A percentile compares a stretch with the other conserved stretches of the same genome.
phyloP scores from a whole-genome alignment of 2,797 vertebrate genomes.

The Coccyzus lansbergi region DNA sequence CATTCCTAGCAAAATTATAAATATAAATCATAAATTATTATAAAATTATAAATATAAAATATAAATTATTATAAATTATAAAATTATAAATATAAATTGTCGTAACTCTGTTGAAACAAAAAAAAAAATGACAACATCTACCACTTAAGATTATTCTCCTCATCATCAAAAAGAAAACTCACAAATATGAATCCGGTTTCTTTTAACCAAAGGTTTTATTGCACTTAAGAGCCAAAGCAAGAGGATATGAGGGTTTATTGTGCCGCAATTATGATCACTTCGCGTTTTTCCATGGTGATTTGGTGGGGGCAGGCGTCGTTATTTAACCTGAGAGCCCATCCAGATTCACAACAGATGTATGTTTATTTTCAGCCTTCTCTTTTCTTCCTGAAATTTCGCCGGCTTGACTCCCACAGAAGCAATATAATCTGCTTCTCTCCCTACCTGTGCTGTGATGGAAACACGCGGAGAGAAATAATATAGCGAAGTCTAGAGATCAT shows the following conservation, averaged over 20 bases:
- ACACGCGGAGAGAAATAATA: conserved; percentile 16
- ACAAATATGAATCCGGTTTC: conserved; percentile 38
- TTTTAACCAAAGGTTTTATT: conserved; percentile 59
- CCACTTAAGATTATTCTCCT: background rate
- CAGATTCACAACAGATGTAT: conserved; percentile 70
- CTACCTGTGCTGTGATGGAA: conserved; percentile 42
- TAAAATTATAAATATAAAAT: too few species aligned
- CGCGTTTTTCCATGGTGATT: conserved; percentile 63
- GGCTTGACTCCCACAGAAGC: conserved; percentile 16
- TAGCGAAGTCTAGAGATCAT: conserved; percentile 16
- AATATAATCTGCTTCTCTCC: conserved; percentile 5
- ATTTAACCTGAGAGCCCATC: conserved; percentile 63
- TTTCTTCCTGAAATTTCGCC: background rate
- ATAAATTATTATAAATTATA: too few species aligned
- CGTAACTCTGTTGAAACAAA: background rate
- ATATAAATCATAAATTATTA: too few species aligned
- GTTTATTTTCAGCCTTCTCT: conserved; percentile 42
- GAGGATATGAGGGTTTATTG: conserved; percentile 55
- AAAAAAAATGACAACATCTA: background rate
- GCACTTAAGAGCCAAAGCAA: conserved; percentile 48
- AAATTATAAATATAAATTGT: too few species aligned
- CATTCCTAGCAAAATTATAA: too few species aligned
- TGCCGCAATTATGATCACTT: conserved; percentile 63
- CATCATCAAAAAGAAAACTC: conserved; percentile 12
- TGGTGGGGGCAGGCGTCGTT: conserved; percentile 63